Conservation (phyloP, 2,113 vertebrate genomes). For the Podarcis raffonei region DNA sequence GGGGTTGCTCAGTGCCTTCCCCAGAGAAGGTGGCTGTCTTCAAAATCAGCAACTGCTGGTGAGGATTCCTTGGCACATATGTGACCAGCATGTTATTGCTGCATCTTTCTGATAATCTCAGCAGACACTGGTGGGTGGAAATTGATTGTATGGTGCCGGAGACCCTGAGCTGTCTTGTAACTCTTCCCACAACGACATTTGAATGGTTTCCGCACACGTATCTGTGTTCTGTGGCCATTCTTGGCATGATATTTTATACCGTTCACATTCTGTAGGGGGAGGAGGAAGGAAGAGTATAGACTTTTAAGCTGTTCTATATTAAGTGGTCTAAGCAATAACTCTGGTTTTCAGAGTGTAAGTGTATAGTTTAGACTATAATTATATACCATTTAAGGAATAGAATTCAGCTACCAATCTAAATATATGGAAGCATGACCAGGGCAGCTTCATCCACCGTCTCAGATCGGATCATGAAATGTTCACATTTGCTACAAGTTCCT, state of each 20-base stretch:
- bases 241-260: constrained; percentile 99
- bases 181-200: constrained; percentile 98
- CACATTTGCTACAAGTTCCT: background rate
- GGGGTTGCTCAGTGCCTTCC: constrained; percentile 83
- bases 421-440: background rate
- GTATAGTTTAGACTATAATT: background rate
- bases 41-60: constrained; percentile 89
- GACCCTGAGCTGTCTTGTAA: constrained; percentile 99
- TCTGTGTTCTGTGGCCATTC: constrained; percentile 97
- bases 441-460: background rate
- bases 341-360: background rate
- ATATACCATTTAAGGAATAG: fast-evolving
- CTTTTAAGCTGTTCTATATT: background rate
- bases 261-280: constrained; percentile 90
- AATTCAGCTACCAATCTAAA: background rate
- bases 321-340: background rate
- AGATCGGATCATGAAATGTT: background rate
- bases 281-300: background rate
- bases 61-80: constrained; percentile 85
- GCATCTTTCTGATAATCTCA: constrained; percentile 96
- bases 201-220: constrained; percentile 96
- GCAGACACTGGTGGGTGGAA: constrained; percentile 94
- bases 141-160: constrained; percentile 98
- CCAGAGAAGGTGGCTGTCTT: constrained; percentile 85
- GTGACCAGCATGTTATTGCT: constrained; percentile 88